Base-by-base conservation (phyloP, 2,797 vertebrate genomes). In the Mastacembelus armatus region DNA sequence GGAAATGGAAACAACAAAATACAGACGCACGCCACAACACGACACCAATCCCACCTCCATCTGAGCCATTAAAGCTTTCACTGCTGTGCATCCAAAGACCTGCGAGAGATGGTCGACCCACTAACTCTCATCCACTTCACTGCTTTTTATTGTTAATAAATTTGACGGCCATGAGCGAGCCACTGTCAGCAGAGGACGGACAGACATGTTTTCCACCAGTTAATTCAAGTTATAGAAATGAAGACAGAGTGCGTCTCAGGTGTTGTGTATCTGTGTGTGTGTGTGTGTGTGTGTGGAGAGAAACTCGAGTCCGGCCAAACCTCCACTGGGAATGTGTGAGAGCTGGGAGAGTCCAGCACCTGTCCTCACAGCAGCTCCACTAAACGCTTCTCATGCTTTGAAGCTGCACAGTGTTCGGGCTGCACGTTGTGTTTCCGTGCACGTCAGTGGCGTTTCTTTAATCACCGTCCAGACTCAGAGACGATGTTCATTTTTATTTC, bases 291-390 rank as follows among this genome's bases (percentile, higher is more conserved):
- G 50, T n/a, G 51, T 10, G 40, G 33, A 47, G 35, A 39, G 82
- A 71, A 81, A 84, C 63, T 2, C 7, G 73, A 81, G 59, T 52
- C 79, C 2, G 4, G 49, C 76, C 79, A 47, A 80, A 66, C 76
- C 71, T 72, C 74, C 30, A 1, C 14, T 21, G 67, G 73, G 83
- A 85, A 80, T 74, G 83, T 77, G 7, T 62, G 72, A 47, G 69
- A 61, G 64, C 33, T 1, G 27, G 35, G 35, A 64, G 70, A 64
- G 71, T 64, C 58, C 18, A 24, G 36, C 82, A 76, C 72, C 78
- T 78, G 75, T 78, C 75, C 45, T 45, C 42, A 33, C 24, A 50
- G 45, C 4, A 10, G 22, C 18, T 5, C 18, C 26, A 22, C n/a
- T 11, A 9, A 3, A 36, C 38, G 60, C 38, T 26, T 12, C 8